Percentiles rank a stretch among this genome's conserved stretches.
Evolutionary conservation across 2,113 vertebrate genomes (phyloP).

Genomic region (Motacilla tschutschensis): DNA sequence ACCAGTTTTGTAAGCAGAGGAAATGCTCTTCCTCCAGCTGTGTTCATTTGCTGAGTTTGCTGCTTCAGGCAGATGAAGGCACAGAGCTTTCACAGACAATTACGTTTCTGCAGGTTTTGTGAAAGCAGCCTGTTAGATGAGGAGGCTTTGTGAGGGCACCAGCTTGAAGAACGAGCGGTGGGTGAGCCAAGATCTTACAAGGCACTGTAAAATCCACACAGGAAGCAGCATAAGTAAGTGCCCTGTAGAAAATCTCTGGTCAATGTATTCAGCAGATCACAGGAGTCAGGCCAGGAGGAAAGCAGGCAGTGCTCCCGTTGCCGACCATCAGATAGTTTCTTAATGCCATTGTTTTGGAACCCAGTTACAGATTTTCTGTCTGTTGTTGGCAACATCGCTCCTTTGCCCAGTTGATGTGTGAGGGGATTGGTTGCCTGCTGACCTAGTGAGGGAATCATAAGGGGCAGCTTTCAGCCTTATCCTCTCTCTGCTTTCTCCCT

Average conservation of each 20-base stretch:
- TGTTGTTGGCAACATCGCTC: fast-evolving
- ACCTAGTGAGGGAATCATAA: neutral
- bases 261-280: fast-evolving
- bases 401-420: fast-evolving
- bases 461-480: neutral
- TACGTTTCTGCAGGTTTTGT: neutral
- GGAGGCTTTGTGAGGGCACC: neutral
- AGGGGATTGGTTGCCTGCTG: neutral
- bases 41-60: neutral
- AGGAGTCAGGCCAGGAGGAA: neutral
- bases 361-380: neutral
- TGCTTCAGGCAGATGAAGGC: neutral
- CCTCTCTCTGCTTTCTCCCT: neutral
- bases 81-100: neutral
- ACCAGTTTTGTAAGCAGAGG: neutral
- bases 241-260: neutral
- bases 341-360: neutral
- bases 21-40: neutral
- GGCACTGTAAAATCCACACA: neutral
- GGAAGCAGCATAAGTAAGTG: neutral
- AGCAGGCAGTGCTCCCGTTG: neutral
- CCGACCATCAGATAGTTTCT: neutral
- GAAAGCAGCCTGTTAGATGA: neutral
- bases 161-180: neutral
- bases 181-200: neutral